Evolutionary conservation across 1,140 invertebrate genomes (phyloP).

Genomic region (Dufourea novaeangliae): DNA sequence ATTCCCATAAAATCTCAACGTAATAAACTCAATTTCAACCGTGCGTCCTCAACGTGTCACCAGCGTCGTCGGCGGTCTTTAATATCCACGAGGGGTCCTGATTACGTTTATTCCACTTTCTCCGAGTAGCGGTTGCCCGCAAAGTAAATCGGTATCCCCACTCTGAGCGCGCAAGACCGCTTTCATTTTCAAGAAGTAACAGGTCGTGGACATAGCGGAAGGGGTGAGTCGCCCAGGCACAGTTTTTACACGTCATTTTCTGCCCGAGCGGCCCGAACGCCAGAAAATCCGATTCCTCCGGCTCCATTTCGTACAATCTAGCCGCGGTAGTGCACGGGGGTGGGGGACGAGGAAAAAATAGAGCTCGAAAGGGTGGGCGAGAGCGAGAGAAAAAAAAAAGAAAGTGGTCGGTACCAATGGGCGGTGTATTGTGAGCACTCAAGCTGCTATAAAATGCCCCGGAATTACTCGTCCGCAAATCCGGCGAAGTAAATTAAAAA

Average conservation of each 20-base stretch:
- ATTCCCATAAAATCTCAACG: no score
- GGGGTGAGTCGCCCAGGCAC: slow-evolving; percentile 54
- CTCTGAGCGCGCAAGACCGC: no score
- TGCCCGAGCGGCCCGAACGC: slow-evolving; percentile 55
- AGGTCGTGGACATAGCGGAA: no score
- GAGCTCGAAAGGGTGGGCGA: no score
- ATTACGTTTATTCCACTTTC: background rate
- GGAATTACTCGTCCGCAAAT: slow-evolving; percentile 53
- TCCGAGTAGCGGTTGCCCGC: background rate
- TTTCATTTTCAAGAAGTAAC: background rate
- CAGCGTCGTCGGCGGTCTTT: background rate
- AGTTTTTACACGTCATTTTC: slow-evolving; percentile 68
- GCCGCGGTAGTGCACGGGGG: background rate
- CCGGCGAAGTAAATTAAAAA: slow-evolving; percentile 59
- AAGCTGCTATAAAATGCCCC: slow-evolving; percentile 52
- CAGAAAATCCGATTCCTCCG: slow-evolving; percentile 68
- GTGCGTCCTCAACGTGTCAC: no score
- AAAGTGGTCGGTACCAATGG: background rate
- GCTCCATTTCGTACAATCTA: slow-evolving; percentile 61
- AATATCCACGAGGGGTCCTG: background rate
- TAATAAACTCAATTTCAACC: no score
- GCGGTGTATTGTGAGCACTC: slow-evolving; percentile 42
- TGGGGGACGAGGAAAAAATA: slow-evolving; percentile 1
- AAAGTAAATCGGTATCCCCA: background rate
- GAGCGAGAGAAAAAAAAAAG: background rate